These are phyloP conservation scores for Turritopsis rubra DNA, from an alignment of 30 jellyfish, hydroid and myxozoan genomes.

Conservation along the genomic window DNA sequence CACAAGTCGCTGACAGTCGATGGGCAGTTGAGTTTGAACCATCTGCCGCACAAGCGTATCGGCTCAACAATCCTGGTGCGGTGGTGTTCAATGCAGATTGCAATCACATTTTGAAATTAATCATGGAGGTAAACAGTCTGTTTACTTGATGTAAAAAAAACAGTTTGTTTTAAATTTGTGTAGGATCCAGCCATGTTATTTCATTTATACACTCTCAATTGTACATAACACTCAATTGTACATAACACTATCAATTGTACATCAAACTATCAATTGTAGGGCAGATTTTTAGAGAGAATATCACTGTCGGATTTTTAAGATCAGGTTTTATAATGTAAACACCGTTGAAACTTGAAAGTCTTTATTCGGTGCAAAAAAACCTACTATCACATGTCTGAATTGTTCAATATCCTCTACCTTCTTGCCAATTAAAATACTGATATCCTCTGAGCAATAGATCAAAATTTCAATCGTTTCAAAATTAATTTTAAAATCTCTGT, in stretches of 20 bases:
- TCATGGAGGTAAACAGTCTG: constrained; percentile 63
- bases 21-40: constrained; percentile 97
- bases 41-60: constrained; percentile 94
- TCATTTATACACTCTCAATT: neutral
- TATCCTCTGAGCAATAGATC: neutral
- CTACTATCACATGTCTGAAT: too few relatives aligned
- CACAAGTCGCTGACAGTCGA: constrained; percentile 69
- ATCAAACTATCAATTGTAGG: too few relatives aligned
- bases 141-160: neutral
- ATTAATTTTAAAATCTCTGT: neutral
- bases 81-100: constrained; percentile 83
- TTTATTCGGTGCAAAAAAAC: too few relatives aligned
- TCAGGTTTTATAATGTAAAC: too few relatives aligned
- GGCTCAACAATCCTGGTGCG: constrained; percentile 71
- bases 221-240: too few relatives aligned
- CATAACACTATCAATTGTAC: too few relatives aligned
- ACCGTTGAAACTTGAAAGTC: too few relatives aligned
- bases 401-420: too few relatives aligned
- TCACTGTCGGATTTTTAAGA: too few relatives aligned
- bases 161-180: too few relatives aligned
- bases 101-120: constrained; percentile 53
- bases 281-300: too few relatives aligned
- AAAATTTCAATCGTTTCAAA: neutral
- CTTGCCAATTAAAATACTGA: too few relatives aligned
- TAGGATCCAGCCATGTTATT: neutral